Base-by-base conservation (phyloP, 2,113 vertebrate genomes). In the Xenopus tropicalis region DNA sequence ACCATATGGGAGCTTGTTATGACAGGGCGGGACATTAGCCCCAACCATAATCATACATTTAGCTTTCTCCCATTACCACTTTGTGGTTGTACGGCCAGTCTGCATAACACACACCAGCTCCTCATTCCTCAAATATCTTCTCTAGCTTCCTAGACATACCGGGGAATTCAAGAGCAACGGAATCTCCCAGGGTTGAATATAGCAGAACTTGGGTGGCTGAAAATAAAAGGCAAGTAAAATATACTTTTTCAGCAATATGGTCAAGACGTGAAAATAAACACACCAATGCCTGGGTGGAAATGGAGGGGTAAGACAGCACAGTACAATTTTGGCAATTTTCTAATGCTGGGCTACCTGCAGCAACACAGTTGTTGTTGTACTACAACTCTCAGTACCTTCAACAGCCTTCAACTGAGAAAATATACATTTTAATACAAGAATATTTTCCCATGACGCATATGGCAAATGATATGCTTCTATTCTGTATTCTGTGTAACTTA, bases 11-110 rank as follows among this genome's bases (percentile, higher is more conserved):
- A 23, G 23, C 21, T 19, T 66, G 51, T 44, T 43, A 20, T 57
- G 71, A 43, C 42, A 72, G 62, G 71, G 61, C 14, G 59, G 42
- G 70, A 66, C 52, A 23, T 16, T 54, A 54, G 44, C 14, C 21
- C 21, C 46, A 42, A 54, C 65, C 72, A 74, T 61, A 74, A 68
- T 59, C 43, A 61, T 59, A 37, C 42, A n/a, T 58, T 51, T 43
- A 51, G 29, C 29, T 24, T 58, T 67, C 10, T 17, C 37, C 68
- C 12, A 23, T n/a, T 48, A 68, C 54, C 65, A 61, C 65, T 19
- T 46, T 66, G 54, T 17, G 63, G 52, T 73, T 58, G 13, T 9
- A 37, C 14, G 24, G 11, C 54, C 42, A 54, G 51, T 66, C 37
- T 51, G 9, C n/a, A 51, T 61, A 74, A 61, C 44, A 61, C 21